These are phyloP conservation scores for Aphidius ervi DNA, from an alignment of 1,140 invertebrate species.

Conservation along the genomic window DNA sequence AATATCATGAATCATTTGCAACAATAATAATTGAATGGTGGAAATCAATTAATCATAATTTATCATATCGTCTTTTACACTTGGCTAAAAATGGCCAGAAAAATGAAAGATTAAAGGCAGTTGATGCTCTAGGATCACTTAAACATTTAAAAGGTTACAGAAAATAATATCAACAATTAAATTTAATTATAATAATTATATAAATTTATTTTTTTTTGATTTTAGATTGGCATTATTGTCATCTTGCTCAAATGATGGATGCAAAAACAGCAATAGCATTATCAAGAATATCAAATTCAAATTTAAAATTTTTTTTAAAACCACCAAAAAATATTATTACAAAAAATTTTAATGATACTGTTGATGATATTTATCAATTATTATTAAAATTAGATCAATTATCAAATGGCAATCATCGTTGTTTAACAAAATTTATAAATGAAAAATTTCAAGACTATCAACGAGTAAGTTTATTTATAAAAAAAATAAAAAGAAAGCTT, in stretches of 20 bases:
- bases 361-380: slow-evolving; percentile 56
- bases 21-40: slow-evolving; percentile 39
- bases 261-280: slow-evolving; percentile 61
- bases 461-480: slow-evolving; percentile 34
- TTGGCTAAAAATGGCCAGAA: slow-evolving; percentile 39
- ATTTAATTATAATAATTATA: not conserved
- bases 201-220: slow-evolving; percentile 13
- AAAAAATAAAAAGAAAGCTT: not conserved
- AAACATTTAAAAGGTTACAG: slow-evolving; percentile 45
- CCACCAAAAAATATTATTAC: slow-evolving; percentile 56
- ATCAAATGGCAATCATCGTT: slow-evolving; percentile 57
- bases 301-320: slow-evolving; percentile 61
- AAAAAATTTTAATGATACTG: slow-evolving; percentile 49
- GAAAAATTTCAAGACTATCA: slow-evolving; percentile 60
- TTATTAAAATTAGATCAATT: slow-evolving; percentile 52
- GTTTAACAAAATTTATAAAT: slow-evolving; percentile 62
- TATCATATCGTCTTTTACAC: slow-evolving; percentile 37
- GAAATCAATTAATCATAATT: slow-evolving; percentile 37
- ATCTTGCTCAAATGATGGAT: slow-evolving; percentile 64
- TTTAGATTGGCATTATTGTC: slow-evolving; percentile 60
- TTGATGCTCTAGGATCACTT: slow-evolving; percentile 36
- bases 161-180: not conserved
- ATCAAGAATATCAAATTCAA: slow-evolving; percentile 56
- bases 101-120: slow-evolving; percentile 37
- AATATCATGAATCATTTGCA: slow-evolving; percentile 30